Base-by-base conservation (phyloP, 2,888 invertebrate species). In the Dolomedes plantarius region DNA sequence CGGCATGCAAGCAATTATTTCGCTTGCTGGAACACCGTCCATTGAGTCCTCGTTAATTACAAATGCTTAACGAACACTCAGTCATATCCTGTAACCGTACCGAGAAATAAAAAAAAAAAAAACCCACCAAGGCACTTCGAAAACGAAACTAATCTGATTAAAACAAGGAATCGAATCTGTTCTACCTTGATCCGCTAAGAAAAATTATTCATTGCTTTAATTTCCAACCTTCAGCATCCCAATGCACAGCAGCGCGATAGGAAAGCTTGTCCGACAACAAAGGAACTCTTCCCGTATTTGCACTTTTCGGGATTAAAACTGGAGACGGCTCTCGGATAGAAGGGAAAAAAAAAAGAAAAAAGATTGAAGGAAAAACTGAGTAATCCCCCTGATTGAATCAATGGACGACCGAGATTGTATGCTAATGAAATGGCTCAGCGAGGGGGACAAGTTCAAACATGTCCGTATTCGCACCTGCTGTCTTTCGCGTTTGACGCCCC, bases 311-410 rank as follows among this genome's bases (percentile, higher is more conserved):
- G 75, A 77, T 83, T 77, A 77, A 80, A 73, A 72, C n/a, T 56
- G 56, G 56, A 36, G 36, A 36, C 36, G 36, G 36, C 9, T 36
- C 9, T 27, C 28, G 16, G n/a, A 16, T 39, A 27, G n/a, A 39
- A n/a, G n/a, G n/a, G n/a, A n/a, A 72, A 29, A 36, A 27, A 46
- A 6, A 68, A 79, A 56, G 56, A 56, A 69, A n/a, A 39, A 32
- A 62, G 41, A 9, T 32, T n/a, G 11, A 31, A 27, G 67, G 16
- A 64, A 36, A 72, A 27, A 41, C 50, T 5, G 67, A 72, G 73
- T 83, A 64, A 83, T 76, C 82, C 65, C 56, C 65, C 46, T 85
- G 83, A 85, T 85, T 85, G 83, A 85, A 85, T 85, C 77, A 85
- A 77, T 77, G 83, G 77, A 56, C 77, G 56, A 67, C 77, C 77